Percentiles rank a stretch among this genome's conserved stretches.
Evolutionary conservation across 2,113 vertebrate species (phyloP).

Genomic region (Hipposideros armiger): DNA sequence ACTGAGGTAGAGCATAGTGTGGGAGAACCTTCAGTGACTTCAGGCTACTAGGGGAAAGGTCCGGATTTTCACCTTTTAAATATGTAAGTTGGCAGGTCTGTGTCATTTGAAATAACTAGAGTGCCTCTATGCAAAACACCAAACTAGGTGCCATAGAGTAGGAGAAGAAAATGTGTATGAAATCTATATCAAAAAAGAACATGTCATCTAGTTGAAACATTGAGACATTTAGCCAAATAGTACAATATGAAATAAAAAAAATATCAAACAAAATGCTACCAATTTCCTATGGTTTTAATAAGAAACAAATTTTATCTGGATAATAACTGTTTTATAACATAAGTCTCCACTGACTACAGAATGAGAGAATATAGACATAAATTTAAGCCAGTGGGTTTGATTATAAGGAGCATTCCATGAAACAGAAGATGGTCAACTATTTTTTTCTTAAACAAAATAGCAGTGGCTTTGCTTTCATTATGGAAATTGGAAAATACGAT

Average conservation of each 20-base stretch:
- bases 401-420: background rate
- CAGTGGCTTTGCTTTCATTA: background rate
- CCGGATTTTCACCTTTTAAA: background rate
- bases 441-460: background rate
- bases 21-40: background rate
- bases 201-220: background rate
- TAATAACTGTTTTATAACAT: background rate
- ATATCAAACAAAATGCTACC: background rate
- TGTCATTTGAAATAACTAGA: conserved; percentile 26
- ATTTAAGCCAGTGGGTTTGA: background rate
- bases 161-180: background rate
- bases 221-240: background rate
- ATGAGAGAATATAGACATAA: background rate
- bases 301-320: background rate
- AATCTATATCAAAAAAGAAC: background rate
- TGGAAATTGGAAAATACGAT: background rate
- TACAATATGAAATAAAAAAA: background rate
- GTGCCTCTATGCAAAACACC: background rate
- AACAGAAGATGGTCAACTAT: background rate
- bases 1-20: background rate
- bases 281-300: background rate
- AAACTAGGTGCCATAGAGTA: background rate
- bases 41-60: background rate
- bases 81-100: background rate
- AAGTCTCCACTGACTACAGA: background rate